Base-by-base conservation (phyloP, 1,140 invertebrate species). In the Gonatopus flavifemur region DNA sequence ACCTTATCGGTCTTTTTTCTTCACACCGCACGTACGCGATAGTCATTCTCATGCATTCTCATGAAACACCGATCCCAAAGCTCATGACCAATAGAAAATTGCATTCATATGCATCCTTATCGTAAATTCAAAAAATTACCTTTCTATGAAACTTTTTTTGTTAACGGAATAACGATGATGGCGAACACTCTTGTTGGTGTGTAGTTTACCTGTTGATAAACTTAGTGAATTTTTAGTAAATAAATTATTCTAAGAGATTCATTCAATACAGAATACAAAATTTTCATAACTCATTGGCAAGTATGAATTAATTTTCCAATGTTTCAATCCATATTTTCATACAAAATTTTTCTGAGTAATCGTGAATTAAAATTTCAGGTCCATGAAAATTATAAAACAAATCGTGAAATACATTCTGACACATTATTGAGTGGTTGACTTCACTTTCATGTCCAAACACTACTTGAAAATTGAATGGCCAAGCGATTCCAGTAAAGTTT, bases 161-260 rank as follows among this genome's bases (percentile, higher is more conserved):
- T 53, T 36, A 48, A 54, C 42, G 51, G 39, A 42, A 24, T 54
- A 52, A 59, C 22, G 33, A 59, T 22, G 53, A 66, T 66, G 64
- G 56, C 64, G 64, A 60, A 47, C 35, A 49, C 59, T 52, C 49
- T 63, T 42, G 54, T 48, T 54, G 33, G 21, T 45, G 50, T 32
- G 50, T 35, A 49, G 49, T 57, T 65, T 62, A 66, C 64, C 64
- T 66, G 64, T 66, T 66, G 64, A 66, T 66, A 61, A 55, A 55
- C 54, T 24, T 33, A 22, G 18, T 20, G 30, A 33, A 25, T 37
- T 38, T 43, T 9, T 28, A 24, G 40, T 41, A 31, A 39, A 53
- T 19, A 30, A 38, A 15, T 20, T 35, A 58, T 31, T 42, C 36
- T 18, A 12, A 13, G 15, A 32, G 32, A 41, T 30, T 13, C 19